Conservation (phyloP, 2,797 vertebrate genomes). For the Chelidonichthys spinosus region DNA sequence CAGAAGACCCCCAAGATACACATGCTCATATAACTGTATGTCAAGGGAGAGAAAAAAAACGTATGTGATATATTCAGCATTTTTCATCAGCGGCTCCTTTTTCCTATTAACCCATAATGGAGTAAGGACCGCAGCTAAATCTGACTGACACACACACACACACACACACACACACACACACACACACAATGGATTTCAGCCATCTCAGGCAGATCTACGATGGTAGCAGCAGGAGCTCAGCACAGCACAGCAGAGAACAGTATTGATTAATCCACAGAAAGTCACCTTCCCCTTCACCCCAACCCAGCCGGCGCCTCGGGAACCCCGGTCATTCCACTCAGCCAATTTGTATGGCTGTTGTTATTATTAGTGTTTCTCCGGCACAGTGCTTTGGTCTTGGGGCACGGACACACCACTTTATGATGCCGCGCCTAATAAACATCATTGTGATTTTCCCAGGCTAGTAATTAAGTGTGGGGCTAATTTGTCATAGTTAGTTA, state of each 20-base stretch:
- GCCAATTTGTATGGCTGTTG: slow-evolving; percentile 78
- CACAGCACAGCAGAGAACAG: slow-evolving; percentile 39
- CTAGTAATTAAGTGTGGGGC: slow-evolving; percentile 83
- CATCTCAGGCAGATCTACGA: slow-evolving; percentile 43
- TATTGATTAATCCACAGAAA: slow-evolving; percentile 79
- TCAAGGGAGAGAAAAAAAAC: slow-evolving; percentile 43
- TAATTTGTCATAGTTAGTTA: slow-evolving; percentile 88
- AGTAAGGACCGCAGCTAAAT: slow-evolving; percentile 59
- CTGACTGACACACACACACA: slow-evolving; percentile 36
- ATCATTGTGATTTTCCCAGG: slow-evolving; percentile 83
- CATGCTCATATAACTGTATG: slow-evolving; percentile 36
- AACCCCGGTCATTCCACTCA: slow-evolving; percentile 63
- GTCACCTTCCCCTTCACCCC: slow-evolving; percentile 75
- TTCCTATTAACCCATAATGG: slow-evolving; percentile 72
- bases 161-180: slow-evolving; percentile 16
- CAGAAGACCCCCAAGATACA: slow-evolving; percentile 58
- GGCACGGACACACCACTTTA: slow-evolving; percentile 76
- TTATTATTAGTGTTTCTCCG: slow-evolving; percentile 80
- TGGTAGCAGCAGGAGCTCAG: slow-evolving; percentile 35
- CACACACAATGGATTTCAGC: slow-evolving; percentile 34
- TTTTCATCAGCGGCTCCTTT: slow-evolving; percentile 66
- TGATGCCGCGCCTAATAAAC: slow-evolving; percentile 82
- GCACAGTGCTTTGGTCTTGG: slow-evolving; percentile 66
- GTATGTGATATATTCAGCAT: slow-evolving; percentile 61
- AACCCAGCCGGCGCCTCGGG: slow-evolving; percentile 40